These are phyloP conservation scores for Parascotia fuliginaria DNA, from an alignment of 2,888 invertebrate species.

Conservation along the genomic window DNA sequence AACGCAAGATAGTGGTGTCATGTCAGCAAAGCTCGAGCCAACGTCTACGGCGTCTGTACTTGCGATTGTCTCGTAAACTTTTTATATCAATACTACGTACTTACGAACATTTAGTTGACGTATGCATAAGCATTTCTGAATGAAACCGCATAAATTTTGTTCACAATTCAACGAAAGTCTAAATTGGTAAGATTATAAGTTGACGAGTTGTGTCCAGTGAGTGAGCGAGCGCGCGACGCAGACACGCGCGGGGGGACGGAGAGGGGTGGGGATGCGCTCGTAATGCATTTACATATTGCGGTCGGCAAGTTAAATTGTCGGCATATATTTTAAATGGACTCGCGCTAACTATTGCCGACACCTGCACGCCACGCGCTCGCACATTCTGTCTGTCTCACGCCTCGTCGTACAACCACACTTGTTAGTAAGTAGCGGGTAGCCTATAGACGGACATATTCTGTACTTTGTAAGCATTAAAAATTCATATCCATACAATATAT, in stretches of 20 bases:
- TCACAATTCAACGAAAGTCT: background rate
- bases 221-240: background rate
- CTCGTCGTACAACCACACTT: too few species aligned
- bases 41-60: too few species aligned
- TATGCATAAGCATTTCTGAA: background rate
- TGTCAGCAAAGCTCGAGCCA: too few species aligned
- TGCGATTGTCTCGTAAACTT: too few species aligned
- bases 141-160: background rate
- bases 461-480: too few species aligned
- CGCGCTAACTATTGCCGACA: constrained; percentile 1
- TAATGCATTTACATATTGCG: constrained; percentile 15
- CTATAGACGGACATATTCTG: too few species aligned
- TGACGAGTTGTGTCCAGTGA: background rate
- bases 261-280: background rate
- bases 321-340: constrained; percentile 13
- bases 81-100: too few species aligned
- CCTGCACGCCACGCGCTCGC: background rate
- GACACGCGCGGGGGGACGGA: background rate
- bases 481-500: too few species aligned
- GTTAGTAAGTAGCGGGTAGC: too few species aligned
- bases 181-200: constrained; percentile 5
- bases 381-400: too few species aligned
- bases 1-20: too few species aligned
- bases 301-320: constrained; percentile 16
- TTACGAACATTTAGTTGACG: constrained; percentile 6